Evolutionary conservation across 2,113 vertebrate genomes (phyloP).

Genomic region (Pseudonaja textilis): DNA sequence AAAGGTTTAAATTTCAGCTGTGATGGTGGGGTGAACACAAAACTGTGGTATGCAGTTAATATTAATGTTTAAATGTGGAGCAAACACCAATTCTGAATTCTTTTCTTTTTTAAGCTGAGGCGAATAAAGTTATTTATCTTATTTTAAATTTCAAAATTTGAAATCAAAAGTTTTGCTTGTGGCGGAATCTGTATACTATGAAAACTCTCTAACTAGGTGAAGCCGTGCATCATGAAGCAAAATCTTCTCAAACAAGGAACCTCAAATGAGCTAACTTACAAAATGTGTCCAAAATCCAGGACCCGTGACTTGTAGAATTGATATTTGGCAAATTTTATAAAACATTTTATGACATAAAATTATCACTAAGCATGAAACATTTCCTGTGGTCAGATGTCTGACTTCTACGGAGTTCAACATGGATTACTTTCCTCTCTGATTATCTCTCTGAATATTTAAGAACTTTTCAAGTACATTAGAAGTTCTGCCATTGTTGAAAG

Average conservation of each 20-base stretch:
- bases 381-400: background rate
- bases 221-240: too few species aligned
- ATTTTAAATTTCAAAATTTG: background rate
- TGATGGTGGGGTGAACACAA: background rate
- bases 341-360: background rate
- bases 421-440: background rate
- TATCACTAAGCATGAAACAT: background rate
- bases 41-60: background rate
- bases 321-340: background rate
- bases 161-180: background rate
- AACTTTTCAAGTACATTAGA: background rate
- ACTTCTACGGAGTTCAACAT: background rate
- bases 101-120: background rate
- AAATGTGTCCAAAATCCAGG: background rate
- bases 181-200: background rate
- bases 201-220: too few species aligned
- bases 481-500: too few species aligned
- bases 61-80: background rate
- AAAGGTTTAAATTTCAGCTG: background rate
- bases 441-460: background rate
- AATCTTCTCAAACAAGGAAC: background rate
- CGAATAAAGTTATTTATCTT: background rate
- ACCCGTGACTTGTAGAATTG: background rate
- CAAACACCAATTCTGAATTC: background rate
- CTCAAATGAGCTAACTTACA: background rate